Base-by-base conservation (phyloP, 2,797 vertebrate genomes). In the Oryzias sinensis region DNA sequence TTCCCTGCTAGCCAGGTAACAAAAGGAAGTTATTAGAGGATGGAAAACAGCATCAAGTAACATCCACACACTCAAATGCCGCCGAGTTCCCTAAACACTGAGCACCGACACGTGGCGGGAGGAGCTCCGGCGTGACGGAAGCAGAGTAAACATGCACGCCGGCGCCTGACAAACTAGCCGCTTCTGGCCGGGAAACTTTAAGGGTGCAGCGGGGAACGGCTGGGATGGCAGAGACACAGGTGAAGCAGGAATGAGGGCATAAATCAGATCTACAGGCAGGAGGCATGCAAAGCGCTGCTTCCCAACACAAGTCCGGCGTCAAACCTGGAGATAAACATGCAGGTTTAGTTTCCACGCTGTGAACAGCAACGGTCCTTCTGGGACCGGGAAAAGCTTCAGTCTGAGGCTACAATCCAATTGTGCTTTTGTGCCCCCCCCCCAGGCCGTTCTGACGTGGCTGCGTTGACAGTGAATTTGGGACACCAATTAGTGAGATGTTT, bases 1-100 rank as follows among this genome's bases (percentile, higher is more conserved):
- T 95, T 87, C 88, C 96, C 96, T 98, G 97, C 95, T 98, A 95
- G 94, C 92, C 95, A 94, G 95, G 95, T 96, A 94, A 98, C 95
- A 98, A 94, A 96, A 97, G 94, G 94, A 94, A 94, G 91, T 89
- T 94, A 90, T 97, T 97, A 99, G 95, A 95, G 90, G 89, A 5
- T 85, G 74, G 83, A 89, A 91, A 88, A 91, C 91, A 61, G 58
- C 29, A 72, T 58, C 15, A 24, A 14, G 51, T 63, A 20, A 83
- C 77, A 85, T 62, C 40, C 53, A 71, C 55, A 84, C 56, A 47
- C 17, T 29, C 41, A 33, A 33, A 37, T 13, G n/a, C 43, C 3
- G 27, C 49, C 14, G 27, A 51, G 27, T 20, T 51, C 3, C 68
- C 18, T 60, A 62, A 70, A 48, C 45, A 40, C 59, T 14, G 47